Conservation (phyloP, 2,113 vertebrate genomes). For the Tachysurus vachellii region DNA sequence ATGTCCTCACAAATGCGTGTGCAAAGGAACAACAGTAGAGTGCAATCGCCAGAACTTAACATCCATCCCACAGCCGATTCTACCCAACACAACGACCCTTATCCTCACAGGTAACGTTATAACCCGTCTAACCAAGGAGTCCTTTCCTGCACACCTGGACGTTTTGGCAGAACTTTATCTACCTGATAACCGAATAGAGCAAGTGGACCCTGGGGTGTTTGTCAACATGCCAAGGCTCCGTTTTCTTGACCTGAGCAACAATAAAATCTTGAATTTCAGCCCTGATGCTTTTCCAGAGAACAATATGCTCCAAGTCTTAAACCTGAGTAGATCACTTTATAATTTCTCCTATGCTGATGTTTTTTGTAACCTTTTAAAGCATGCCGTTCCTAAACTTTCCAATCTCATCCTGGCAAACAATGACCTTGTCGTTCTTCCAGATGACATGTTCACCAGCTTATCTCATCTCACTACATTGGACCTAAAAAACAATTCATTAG, state of each 20-base stretch:
- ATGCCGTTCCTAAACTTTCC: constrained; percentile 67
- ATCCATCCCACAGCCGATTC: constrained; percentile 77
- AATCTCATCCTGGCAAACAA: constrained; percentile 83
- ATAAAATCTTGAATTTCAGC: constrained; percentile 74
- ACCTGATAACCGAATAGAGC: constrained; percentile 75
- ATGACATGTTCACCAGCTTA: constrained; percentile 67
- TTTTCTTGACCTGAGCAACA: constrained; percentile 86
- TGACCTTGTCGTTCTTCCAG: constrained; percentile 75
- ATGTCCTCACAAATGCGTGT: constrained; percentile 82
- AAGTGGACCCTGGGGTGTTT: constrained; percentile 76
- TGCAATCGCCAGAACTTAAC: constrained; percentile 82
- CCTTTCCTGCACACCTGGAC: constrained; percentile 75
- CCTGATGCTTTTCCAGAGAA: constrained; percentile 71
- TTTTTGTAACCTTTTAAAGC: constrained; percentile 66
- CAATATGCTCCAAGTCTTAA: constrained; percentile 74
- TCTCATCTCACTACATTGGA: constrained; percentile 74
- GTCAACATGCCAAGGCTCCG: constrained; percentile 78
- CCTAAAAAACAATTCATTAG: constrained; percentile 85
- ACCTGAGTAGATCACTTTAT: constrained; percentile 66
- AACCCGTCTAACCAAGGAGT: constrained; percentile 63
- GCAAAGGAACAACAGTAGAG: constrained; percentile 83
- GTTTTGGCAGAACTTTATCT: constrained; percentile 81
- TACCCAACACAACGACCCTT: constrained; percentile 76
- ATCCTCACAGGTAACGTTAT: constrained; percentile 84
- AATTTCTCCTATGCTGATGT: constrained; percentile 59